Evolutionary conservation across 2,113 vertebrate genomes (phyloP).

Genomic region (Anthoscopus minutus): DNA sequence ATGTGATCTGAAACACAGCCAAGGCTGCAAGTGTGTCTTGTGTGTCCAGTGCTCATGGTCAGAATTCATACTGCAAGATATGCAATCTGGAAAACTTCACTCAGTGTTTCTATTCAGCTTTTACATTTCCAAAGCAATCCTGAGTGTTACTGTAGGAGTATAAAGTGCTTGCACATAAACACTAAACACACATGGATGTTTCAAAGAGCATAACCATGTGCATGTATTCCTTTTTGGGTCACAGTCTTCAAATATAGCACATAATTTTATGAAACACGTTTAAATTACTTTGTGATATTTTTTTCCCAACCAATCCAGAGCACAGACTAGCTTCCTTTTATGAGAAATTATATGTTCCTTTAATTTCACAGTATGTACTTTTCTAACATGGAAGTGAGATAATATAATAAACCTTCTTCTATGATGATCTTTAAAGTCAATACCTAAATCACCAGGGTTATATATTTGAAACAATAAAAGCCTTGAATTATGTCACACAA

Average conservation of each 20-base stretch:
- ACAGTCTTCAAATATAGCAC: neutral
- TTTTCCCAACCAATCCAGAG: neutral
- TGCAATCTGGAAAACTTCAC: neutral
- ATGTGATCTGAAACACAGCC: neutral
- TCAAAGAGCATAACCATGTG: neutral
- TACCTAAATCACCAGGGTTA: neutral
- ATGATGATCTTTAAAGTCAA: conserved; percentile 6
- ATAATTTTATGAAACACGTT: neutral
- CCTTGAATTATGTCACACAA: neutral
- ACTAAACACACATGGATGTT: neutral
- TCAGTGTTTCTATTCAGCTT: neutral
- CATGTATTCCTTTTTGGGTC: neutral
- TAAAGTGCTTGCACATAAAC: neutral
- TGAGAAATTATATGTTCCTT: neutral
- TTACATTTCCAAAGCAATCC: neutral
- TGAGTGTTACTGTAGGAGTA: neutral
- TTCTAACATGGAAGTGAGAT: neutral
- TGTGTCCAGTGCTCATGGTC: neutral
- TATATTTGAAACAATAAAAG: neutral
- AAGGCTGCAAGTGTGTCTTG: neutral
- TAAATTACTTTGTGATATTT: neutral
- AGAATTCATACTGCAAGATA: neutral
- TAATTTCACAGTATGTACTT: conserved; percentile 34
- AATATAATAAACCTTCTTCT: conserved; percentile 9
- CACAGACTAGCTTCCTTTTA: neutral